phyloP scores from a whole-genome alignment of 2,113 vertebrate genomes.

The Paramormyrops kingsleyae region DNA sequence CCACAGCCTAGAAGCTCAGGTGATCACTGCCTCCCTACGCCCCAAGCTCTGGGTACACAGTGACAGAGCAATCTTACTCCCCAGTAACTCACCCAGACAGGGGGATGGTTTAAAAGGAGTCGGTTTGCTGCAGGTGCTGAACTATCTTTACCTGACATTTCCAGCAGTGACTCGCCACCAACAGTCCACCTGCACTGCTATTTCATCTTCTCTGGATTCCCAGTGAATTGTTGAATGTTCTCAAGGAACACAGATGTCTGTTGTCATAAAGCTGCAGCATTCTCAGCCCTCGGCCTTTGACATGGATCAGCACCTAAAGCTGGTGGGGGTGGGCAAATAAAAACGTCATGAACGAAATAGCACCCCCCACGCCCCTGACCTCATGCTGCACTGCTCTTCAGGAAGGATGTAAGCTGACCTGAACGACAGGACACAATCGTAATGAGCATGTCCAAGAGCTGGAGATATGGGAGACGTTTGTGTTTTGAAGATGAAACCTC shows the following conservation, averaged over 20 bases:
- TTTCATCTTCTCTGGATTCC: not conserved
- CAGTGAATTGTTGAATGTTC: not conserved
- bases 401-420: not conserved
- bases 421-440: not conserved
- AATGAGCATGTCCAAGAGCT: not conserved
- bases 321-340: not conserved
- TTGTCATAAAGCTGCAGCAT: not conserved
- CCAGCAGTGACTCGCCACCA: not conserved
- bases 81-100: not conserved
- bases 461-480: not conserved
- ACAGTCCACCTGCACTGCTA: not conserved
- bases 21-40: not conserved
- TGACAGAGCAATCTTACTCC: not conserved
- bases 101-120: not conserved
- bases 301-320: not conserved
- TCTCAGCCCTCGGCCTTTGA: not conserved
- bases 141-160: not conserved
- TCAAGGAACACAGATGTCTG: not conserved
- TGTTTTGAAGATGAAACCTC: not conserved
- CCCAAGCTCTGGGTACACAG: not conserved
- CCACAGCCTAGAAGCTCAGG: not conserved
- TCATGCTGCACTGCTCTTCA: not conserved
- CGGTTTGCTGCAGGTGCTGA: not conserved
- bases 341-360: not conserved
- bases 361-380: not conserved